phyloP scores from a whole-genome alignment of 2,888 invertebrate genomes.

The Oegoconia quadripuncta region DNA sequence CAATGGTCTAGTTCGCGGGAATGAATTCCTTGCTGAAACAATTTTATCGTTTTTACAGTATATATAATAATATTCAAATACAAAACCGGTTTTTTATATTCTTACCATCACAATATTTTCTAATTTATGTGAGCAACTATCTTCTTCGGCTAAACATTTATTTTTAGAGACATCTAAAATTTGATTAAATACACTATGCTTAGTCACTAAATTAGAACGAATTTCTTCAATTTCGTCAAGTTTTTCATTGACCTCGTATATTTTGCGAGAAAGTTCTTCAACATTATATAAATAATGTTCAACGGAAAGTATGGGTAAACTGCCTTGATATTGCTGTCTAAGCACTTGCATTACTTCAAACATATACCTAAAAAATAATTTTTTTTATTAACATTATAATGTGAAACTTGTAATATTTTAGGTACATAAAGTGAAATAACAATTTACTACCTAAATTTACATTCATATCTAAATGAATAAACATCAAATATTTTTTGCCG shows the following conservation, averaged over 20 bases:
- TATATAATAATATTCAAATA: neutral
- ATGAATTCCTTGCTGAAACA: constrained; percentile 49
- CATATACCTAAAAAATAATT: constrained; percentile 49
- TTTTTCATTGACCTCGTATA: constrained; percentile 46
- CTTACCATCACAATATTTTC: constrained; percentile 50
- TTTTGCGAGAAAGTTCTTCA: constrained; percentile 51
- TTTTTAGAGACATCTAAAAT: constrained; percentile 49
- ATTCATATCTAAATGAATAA: constrained; percentile 55
- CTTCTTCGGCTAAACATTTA: constrained; percentile 50
- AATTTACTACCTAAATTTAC: constrained; percentile 66
- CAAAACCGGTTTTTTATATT: constrained; percentile 5
- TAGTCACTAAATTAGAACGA: constrained; percentile 48
- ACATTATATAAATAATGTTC: constrained; percentile 57
- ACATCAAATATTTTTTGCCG: constrained; percentile 64
- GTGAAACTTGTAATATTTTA: too few species aligned
- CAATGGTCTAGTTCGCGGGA: constrained; percentile 48
- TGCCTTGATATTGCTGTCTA: constrained; percentile 65
- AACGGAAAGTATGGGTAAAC: constrained; percentile 52
- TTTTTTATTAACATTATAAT: too few species aligned
- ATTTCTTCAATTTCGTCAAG: constrained; percentile 61
- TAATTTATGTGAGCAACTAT: constrained; percentile 56
- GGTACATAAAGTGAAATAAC: too few species aligned
- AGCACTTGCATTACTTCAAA: constrained; percentile 56
- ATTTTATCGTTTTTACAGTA: neutral
- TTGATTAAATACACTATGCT: constrained; percentile 60